A percentile compares a stretch with the other conserved stretches of the same genome.
Evolutionary conservation across 2,113 vertebrate genomes (phyloP).

Genomic region (Zapus hudsonius): DNA sequence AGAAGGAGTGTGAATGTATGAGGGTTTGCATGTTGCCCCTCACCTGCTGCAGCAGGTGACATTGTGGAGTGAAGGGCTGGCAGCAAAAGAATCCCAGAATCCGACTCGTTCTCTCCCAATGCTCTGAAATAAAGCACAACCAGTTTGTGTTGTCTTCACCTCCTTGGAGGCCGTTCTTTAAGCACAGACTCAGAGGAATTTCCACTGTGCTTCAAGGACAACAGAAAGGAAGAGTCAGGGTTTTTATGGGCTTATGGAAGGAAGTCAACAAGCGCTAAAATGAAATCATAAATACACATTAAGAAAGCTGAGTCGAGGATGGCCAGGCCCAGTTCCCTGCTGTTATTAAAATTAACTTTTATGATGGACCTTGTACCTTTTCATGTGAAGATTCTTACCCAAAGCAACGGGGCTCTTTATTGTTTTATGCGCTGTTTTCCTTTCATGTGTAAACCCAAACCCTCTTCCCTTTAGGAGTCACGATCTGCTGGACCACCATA

Average conservation of each 20-base stretch:
- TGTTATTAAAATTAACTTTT: conserved; percentile 74
- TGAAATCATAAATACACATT: conserved; percentile 67
- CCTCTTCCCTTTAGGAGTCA: background rate
- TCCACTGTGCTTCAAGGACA: conserved; percentile 55
- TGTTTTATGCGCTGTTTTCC: background rate
- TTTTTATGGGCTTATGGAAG: conserved; percentile 55
- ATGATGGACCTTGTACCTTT: background rate
- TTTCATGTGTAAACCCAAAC: background rate
- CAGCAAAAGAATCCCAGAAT: background rate
- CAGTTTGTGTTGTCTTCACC: background rate
- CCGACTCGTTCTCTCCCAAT: background rate
- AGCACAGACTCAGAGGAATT: conserved; percentile 36
- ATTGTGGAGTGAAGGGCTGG: background rate
- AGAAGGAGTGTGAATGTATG: background rate
- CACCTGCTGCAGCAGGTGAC: background rate
- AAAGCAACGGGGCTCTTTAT: conserved; percentile 19
- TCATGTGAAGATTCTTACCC: background rate
- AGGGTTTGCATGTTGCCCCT: background rate
- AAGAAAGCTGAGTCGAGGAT: conserved; percentile 61
- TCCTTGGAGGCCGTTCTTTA: background rate
- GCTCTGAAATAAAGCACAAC: background rate
- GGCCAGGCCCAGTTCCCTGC: conserved; percentile 54
- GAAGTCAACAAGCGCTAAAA: conserved; percentile 69
- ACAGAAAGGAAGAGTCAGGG: conserved; percentile 62
- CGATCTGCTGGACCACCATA: background rate